Base-by-base conservation (phyloP, 1,140 invertebrate species). In the Manduca sexta region DNA sequence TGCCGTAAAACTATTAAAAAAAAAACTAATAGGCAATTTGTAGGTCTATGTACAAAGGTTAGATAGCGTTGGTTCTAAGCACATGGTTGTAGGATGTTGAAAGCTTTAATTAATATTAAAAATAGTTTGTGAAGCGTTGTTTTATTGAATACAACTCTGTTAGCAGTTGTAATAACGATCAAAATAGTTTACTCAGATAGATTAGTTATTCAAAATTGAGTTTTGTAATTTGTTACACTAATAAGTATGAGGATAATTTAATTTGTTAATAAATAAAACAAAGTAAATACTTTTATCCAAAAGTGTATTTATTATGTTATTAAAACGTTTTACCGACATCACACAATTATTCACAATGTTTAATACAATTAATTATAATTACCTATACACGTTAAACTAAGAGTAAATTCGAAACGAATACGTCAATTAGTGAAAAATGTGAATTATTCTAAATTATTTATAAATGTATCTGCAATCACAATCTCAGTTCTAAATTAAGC, bases 361-460 rank as follows among this genome's bases (percentile, higher is more conserved):
- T 61, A 65, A 67, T 68, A 55, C 56, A 52, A 55, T 26, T 38
- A 46, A 52, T 56, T 47, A 56, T n/a, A n/a, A n/a, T 38, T 59
- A 69, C 58, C 59, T 78, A 66, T 77, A 72, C 76, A 80, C 47
- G 61, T 76, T 69, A 77, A 71, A 67, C 69, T 80, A 80, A 71
- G 69, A 55, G 67, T 83, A 83, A 83, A 83, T 83, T 83, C 79
- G 76, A 83, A 83, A 80, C 62, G 58, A 80, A 83, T 71, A 63
- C 58, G 64, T 68, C 38, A 40, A 17, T 17, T 11, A 40, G 15
- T 40, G n/a, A 3, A 35, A 26, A 26, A 5, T 35, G 1, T n/a
- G 11, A 35, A 35, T 13, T 35, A 35, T 13, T 35, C 34, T 35
- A 13, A 35, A 35, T 2, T 35, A 35, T 26, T 26, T 1, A 26